Evolutionary conservation across 2,113 vertebrate genomes (phyloP).

Genomic region (Ictidomys tridecemlineatus): DNA sequence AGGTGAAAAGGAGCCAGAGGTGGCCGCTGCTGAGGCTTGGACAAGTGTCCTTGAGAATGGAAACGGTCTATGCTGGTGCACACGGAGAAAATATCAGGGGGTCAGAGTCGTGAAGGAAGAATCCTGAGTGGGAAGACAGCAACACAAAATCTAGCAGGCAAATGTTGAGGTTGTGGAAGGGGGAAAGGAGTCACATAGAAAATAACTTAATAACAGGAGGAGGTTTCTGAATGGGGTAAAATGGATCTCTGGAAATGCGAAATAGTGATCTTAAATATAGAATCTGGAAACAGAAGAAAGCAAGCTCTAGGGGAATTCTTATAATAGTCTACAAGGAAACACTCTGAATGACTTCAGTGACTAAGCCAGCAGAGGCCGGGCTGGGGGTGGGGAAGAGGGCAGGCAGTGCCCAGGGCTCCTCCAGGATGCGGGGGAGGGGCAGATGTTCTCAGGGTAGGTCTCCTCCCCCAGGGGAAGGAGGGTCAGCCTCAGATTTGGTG

Average conservation of each 20-base stretch:
- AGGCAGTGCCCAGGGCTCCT: neutral
- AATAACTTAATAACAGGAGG: neutral
- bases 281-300: neutral
- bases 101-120: neutral
- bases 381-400: neutral
- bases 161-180: neutral
- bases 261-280: neutral
- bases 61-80: neutral
- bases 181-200: neutral
- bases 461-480: neutral
- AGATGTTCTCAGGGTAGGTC: too few relatives aligned
- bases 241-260: neutral
- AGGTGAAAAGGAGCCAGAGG: neutral
- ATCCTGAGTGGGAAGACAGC: neutral
- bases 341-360: neutral
- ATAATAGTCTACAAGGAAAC: neutral
- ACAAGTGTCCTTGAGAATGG: neutral
- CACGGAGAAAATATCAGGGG: neutral
- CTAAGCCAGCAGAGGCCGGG: neutral
- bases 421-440: neutral
- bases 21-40: neutral
- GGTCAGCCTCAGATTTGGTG: neutral
- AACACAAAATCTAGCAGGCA: neutral
- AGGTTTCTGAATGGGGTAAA: neutral
- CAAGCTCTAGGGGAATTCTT: neutral